Evolutionary conservation across 1,140 invertebrate species (phyloP), one percentile per base, ranked within the genome.

Genomic region (Philopotamus ludificatus): DNA sequence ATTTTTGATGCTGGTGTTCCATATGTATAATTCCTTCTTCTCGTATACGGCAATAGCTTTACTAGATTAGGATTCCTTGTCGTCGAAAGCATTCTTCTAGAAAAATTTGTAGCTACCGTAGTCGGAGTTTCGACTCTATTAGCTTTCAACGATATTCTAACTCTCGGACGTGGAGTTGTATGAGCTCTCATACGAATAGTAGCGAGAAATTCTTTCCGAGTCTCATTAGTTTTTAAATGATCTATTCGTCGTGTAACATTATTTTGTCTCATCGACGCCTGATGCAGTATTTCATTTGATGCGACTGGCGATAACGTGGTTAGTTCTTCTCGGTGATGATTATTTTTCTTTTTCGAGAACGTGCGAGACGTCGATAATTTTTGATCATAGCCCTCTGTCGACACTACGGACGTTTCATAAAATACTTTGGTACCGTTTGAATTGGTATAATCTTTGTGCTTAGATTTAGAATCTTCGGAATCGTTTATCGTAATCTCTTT

Each of bases 151-250:
- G 68, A 70, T 7, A 70, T 70, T 42, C 68, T 57, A 1, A 67
- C 34, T 63, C 63, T 70, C 10, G 68, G 68, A 23, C 49, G 63
- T 2, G 63, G 58, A 15, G 68, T 67, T 2, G 65, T 67, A 18
- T 65, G 59, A n/a, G 66, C 61, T 54, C 62, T 67, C 66, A 67
- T 70, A 51, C 68, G 26, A 15, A 66, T 61, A n/a, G 68, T 66
- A 20, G 64, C 49, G 3, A 66, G 39, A 26, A 69, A 65, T 15
- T 66, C 64, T 49, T 60, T 66, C 45, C 65, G 60, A n/a, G 68
- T 64, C 3, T 26, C 60, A 34, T 67, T 63, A 23, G 21, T 65
- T 66, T 50, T 64, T 1, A 60, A 49, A 41, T 64, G 54, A 49
- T 64, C 65, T n/a, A 55, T 41, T n/a, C 64, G 42, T 23, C 54